Base-by-base conservation (phyloP, 2,113 vertebrate genomes). In the Ailuropoda melanoleuca region DNA sequence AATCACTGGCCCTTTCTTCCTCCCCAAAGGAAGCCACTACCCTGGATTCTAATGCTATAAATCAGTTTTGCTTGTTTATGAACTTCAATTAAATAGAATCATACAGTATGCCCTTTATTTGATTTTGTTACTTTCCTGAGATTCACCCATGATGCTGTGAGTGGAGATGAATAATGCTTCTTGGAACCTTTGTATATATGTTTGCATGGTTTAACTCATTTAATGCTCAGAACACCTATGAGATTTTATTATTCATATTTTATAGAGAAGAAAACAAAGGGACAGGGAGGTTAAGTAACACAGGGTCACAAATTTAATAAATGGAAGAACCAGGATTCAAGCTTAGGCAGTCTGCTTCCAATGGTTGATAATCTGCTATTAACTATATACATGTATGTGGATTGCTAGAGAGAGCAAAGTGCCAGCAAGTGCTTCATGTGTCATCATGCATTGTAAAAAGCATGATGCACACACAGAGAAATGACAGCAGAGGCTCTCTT, bases 201-300 rank as follows among this genome's bases (percentile, higher is more conserved):
- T 82, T 46, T 70, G 14, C 66, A 62, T 50, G 18, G 34, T 86
- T 70, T 70, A 85, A n/a, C 11, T 70, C 37, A 88, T 68, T 75
- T 92, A 92, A 70, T 55, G 37, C 31, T 87, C 89, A 48, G 29
- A 93, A 78, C 23, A n/a, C 6, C 8, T 62, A 17, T 81, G 56
- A 19, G 10, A 39, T 96, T 93, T 93, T 96, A 74, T 70, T 70
- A 75, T 64, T 96, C 26, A 58, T 74, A 48, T 86, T 96, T 90
- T 39, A 48, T 70, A 85, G 29, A 89, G 80, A 87, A 94, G 34
- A 34, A 64, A 86, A 86, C 24, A 39, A 56, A 82, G 29, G 21
- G 34, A 48, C 3, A 81, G 31, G 62, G 46, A 92, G 10, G 43
- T 78, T 88, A 84, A 58, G 34, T 66, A 29, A 60, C 10, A 23